Evolutionary conservation across 2,797 vertebrate genomes (phyloP), one percentile per base, ranked within the genome.

Genomic region (Cossypha polioptera): DNA sequence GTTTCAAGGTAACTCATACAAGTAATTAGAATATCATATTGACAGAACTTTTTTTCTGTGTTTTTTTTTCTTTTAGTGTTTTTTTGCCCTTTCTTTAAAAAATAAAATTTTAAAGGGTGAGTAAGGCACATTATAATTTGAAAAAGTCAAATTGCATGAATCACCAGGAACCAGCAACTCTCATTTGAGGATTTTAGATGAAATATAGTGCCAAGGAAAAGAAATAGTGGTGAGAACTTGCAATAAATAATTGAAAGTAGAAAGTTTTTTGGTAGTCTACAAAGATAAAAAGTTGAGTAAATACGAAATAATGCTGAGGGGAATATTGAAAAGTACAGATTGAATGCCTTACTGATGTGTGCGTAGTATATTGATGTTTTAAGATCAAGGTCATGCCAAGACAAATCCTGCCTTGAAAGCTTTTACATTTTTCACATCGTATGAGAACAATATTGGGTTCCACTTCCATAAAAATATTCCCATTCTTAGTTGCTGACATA

Each of bases 221-320:
- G 85, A 96, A 92, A 86, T 33, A 77, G 14, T 57, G 22, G 13
- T 77, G 50, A 91, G 57, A 86, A 84, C 25, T 83, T 86, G 28
- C 53, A 77, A 66, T 90, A 91, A 76, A 65, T 90, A 80, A 86
- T 78, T 77, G 62, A 84, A 94, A 87, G n/a, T 87, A 86, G 16
- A 74, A 86, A 69, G 42, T 51, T 83, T 77, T 89, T 94, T 54
- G 53, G 58, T 68, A 66, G 82, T 42, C 47, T 55, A 48, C 51
- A 81, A 95, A 91, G 58, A 86, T 47, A 82, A 88, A 26, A 90
- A 78, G 28, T 86, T 92, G 73, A 88, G 9, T n/a, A 84, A 84
- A 76, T 86, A 72, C 45, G 35, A 84, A 90, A 72, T 55, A 88
- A 80, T 58, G 22, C 29, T 86, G 68, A 84, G 13, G 50, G 47